These are phyloP conservation scores for Mormyrus lacerda DNA, from an alignment of 2,113 vertebrate genomes.

Conservation along the genomic window DNA sequence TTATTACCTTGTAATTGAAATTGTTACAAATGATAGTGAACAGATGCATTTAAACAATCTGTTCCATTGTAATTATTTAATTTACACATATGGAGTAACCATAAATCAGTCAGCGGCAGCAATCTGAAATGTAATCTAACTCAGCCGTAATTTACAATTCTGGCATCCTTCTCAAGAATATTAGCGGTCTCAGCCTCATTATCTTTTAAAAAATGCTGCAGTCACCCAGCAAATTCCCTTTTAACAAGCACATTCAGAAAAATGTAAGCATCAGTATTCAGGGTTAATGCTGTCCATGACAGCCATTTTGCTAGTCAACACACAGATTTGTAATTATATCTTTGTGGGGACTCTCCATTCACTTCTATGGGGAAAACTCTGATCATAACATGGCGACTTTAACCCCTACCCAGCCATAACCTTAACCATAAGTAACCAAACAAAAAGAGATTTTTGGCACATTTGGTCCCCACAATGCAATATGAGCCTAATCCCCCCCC, in stretches of 20 bases:
- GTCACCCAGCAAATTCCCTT: neutral
- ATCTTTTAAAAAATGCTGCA: slow-evolving; percentile 6
- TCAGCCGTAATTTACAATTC: neutral
- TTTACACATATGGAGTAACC: neutral
- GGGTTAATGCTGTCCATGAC: neutral
- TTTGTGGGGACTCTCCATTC: too few species aligned
- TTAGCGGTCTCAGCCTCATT: neutral
- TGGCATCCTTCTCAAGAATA: neutral
- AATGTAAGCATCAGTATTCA: neutral
- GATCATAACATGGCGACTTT: too few species aligned
- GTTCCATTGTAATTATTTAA: slow-evolving; percentile 11
- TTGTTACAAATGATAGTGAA: neutral
- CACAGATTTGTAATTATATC: too few species aligned
- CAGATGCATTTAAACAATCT: slow-evolving; percentile 15
- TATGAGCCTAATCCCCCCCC: too few species aligned
- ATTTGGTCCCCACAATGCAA: too few species aligned
- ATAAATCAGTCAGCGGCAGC: neutral
- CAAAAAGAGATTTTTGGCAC: too few species aligned
- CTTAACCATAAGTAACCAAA: too few species aligned
- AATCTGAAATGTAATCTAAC: neutral
- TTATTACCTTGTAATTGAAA: slow-evolving; percentile 14
- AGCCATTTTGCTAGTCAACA: neutral
- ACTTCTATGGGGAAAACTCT: too few species aligned
- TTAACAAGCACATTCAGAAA: neutral
- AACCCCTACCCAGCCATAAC: too few species aligned